Evolutionary conservation across 2,888 invertebrate species (phyloP).

Genomic region (Pyrgus malvae): DNA sequence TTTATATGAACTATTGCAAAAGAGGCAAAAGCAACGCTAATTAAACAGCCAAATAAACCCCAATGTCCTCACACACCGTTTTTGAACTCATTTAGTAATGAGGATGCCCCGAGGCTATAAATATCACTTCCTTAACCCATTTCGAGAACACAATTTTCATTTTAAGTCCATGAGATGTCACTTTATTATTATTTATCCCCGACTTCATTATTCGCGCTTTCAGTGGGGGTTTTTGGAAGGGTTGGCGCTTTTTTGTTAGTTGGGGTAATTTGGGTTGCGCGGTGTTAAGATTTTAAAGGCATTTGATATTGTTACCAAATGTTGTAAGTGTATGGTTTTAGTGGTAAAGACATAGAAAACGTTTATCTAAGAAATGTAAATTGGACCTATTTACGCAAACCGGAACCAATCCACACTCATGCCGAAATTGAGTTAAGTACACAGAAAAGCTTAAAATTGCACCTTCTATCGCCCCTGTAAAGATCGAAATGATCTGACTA

Average conservation of each 20-base stretch:
- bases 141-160: slow-evolving; percentile 73
- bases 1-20: not conserved
- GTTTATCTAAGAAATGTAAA: too few relatives aligned
- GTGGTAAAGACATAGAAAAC: too few relatives aligned
- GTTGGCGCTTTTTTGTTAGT: slow-evolving; percentile 15
- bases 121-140: slow-evolving; percentile 76
- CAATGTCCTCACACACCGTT: slow-evolving; percentile 21
- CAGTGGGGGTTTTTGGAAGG: slow-evolving; percentile 30
- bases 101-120: slow-evolving; percentile 52
- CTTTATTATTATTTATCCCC: slow-evolving; percentile 69
- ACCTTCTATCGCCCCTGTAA: too few relatives aligned
- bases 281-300: too few relatives aligned
- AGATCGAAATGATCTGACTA: too few relatives aligned
- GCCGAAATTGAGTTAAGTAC: too few relatives aligned
- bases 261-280: not conserved
- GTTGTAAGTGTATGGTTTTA: too few relatives aligned
- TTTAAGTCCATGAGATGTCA: slow-evolving; percentile 65
- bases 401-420: too few relatives aligned
- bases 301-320: too few relatives aligned
- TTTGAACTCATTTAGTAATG: slow-evolving; percentile 59
- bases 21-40: not conserved
- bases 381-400: too few relatives aligned
- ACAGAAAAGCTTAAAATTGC: too few relatives aligned
- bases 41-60: slow-evolving; percentile 4
- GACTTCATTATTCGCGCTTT: slow-evolving; percentile 41